These are phyloP conservation scores for Hedya salicella DNA, from an alignment of 2,888 invertebrate species.

Conservation along the genomic window DNA sequence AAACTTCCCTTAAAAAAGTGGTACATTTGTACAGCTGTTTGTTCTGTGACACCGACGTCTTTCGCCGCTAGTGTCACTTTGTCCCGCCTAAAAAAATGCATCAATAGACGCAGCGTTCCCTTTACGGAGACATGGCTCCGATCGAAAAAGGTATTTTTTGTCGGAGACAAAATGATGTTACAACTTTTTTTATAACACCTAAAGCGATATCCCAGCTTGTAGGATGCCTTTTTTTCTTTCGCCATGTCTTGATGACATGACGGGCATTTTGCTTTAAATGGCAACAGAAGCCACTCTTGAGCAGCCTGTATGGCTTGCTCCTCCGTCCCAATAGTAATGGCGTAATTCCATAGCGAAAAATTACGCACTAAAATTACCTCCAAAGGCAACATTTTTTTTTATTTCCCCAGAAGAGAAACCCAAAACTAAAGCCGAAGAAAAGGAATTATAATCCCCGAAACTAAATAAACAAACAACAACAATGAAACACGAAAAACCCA, in stretches of 20 bases:
- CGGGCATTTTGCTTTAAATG: slow-evolving; percentile 2
- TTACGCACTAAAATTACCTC: slow-evolving; percentile 11
- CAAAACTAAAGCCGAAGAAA: too few species aligned
- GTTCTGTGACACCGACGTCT: not conserved
- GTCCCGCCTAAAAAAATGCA: not conserved
- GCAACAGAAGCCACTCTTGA: slow-evolving; percentile 11
- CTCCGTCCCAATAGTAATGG: not conserved
- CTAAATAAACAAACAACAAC: too few species aligned
- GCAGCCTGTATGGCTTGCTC: slow-evolving; percentile 6
- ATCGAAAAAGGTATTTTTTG: not conserved
- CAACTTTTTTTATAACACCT: not conserved
- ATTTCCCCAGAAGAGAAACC: too few species aligned
- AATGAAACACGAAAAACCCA: too few species aligned
- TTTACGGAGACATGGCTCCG: not conserved
- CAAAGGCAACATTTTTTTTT: not conserved
- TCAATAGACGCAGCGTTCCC: not conserved
- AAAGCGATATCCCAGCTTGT: slow-evolving; percentile 1
- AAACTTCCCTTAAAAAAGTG: too few species aligned
- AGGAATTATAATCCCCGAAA: too few species aligned
- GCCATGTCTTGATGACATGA: not conserved
- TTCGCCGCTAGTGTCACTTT: not conserved
- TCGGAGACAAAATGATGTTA: not conserved
- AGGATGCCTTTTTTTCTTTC: not conserved
- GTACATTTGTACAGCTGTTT: too few species aligned
- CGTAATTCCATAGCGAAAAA: slow-evolving; percentile 11